Conservation (phyloP, 2,113 vertebrate species). For the Canis aureus region DNA sequence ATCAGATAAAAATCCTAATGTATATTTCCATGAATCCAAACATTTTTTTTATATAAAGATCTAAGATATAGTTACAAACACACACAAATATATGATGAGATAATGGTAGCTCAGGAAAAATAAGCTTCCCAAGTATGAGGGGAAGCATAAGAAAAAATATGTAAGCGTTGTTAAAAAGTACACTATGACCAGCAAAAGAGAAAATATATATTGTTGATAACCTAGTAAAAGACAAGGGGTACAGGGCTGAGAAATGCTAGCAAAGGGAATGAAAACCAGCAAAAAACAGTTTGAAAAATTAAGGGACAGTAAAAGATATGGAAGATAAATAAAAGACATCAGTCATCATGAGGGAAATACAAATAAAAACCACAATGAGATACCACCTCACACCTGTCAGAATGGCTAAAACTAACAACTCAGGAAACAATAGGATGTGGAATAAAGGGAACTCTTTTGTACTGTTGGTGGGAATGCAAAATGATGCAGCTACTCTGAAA, state of each 20-base stretch:
- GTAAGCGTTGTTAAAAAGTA: neutral
- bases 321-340: neutral
- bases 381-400: neutral
- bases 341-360: neutral
- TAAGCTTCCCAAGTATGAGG: neutral
- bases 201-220: neutral
- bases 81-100: neutral
- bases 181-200: neutral
- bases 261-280: neutral
- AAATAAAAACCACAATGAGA: neutral
- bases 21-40: neutral
- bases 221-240: neutral
- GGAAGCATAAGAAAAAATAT: neutral
- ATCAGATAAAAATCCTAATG: neutral
- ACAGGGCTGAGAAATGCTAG: neutral
- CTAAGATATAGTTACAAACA: neutral
- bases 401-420: neutral
- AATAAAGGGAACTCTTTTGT: neutral
- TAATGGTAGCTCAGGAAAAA: neutral
- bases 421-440: neutral
- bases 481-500: too few relatives aligned
- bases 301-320: neutral
- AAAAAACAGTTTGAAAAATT: neutral
- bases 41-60: constrained; percentile 24
- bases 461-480: too few relatives aligned